Evolutionary conservation across 2,888 invertebrate genomes (phyloP).

Genomic region (Entomobrya multifasciata): DNA sequence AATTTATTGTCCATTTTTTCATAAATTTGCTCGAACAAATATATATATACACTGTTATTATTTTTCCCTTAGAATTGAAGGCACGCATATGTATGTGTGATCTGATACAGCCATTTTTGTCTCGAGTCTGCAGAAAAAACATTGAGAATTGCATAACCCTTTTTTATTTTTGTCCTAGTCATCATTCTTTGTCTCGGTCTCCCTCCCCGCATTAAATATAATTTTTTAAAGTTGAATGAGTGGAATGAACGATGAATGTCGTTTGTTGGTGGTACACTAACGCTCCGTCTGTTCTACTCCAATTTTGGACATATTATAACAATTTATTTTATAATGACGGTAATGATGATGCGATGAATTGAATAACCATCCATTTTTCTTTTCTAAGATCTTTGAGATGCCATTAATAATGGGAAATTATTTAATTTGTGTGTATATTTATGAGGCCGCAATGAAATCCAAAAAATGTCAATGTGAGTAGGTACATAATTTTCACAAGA

Average conservation of each 20-base stretch:
- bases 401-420: neutral
- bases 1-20: neutral
- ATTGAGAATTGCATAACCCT: neutral
- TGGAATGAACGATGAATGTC: no score
- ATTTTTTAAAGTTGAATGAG: no score
- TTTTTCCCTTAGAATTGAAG: no score
- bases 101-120: neutral
- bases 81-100: no score
- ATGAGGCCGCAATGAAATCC: neutral
- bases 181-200: neutral
- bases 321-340: no score
- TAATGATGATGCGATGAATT: neutral
- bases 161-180: neutral
- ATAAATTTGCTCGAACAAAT: neutral
- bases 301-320: constrained; percentile 27
- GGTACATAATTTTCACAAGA: neutral
- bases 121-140: no score
- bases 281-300: constrained; percentile 23
- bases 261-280: no score
- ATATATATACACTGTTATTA: neutral
- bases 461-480: neutral
- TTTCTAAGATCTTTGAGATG: no score
- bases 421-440: neutral
- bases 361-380: neutral
- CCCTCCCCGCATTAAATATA: no score